Percentiles rank a stretch among this genome's conserved stretches.
Conservation (phyloP, 2,888 invertebrate genomes). For the Caenorhabditis imperialis region DNA sequence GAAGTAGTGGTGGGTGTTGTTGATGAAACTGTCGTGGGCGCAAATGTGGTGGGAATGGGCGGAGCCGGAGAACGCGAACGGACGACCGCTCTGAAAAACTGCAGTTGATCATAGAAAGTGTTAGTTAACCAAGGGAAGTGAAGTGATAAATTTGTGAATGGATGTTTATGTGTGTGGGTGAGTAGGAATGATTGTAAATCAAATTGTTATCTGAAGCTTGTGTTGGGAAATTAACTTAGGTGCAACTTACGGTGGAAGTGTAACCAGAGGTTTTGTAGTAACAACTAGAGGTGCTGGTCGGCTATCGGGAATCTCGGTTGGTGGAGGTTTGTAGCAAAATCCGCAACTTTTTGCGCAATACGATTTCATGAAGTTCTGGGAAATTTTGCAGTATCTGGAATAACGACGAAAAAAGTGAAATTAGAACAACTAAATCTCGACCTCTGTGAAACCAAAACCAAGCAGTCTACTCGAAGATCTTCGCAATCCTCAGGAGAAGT, state of each 20-base stretch:
- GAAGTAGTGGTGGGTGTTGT: constrained; percentile 23
- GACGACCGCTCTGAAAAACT: constrained; percentile 53
- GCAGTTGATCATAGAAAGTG: constrained; percentile 38
- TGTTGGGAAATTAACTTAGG: background rate
- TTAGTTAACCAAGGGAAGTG: constrained; percentile 31
- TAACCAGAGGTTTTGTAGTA: constrained; percentile 68
- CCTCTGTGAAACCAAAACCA: constrained; percentile 61
- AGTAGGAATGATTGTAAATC: no score
- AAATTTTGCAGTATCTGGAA: constrained; percentile 61
- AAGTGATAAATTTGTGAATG: no score
- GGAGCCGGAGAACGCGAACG: constrained; percentile 57
- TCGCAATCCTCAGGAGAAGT: constrained; percentile 67
- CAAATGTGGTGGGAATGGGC: constrained; percentile 28
- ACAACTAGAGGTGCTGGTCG: constrained; percentile 61
- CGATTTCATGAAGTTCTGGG: constrained; percentile 71
- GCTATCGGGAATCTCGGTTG: constrained; percentile 70
- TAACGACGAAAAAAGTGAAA: background rate
- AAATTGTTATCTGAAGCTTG: constrained; percentile 9
- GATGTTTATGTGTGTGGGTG: constrained; percentile 6
- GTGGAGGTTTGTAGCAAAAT: constrained; percentile 73
- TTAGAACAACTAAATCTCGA: constrained; percentile 11
- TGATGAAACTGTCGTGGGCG: constrained; percentile 20
- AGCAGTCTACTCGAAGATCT: constrained; percentile 76
- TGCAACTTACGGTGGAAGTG: constrained; percentile 60
- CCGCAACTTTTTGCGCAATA: constrained; percentile 76